Evolutionary conservation across 2,888 invertebrate genomes (phyloP), one percentile per base, ranked within the genome.

Genomic region (Spodoptera littoralis): DNA sequence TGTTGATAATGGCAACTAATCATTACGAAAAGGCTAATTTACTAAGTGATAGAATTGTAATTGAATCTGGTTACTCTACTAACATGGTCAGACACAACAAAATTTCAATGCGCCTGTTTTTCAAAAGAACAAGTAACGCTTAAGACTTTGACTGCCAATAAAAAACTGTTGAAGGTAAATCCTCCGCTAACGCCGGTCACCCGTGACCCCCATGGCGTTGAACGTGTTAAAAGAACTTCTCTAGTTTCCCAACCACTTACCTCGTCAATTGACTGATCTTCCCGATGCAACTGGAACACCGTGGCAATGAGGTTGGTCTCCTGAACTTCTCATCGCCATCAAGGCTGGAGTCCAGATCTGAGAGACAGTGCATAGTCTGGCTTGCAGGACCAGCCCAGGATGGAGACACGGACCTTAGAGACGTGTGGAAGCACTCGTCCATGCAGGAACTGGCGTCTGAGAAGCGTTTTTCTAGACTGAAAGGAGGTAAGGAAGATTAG

Each of bases 271-370:
- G 91, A 69, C 97, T 97, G 69, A 97, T 95, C 90, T 97, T 97
- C 75, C 97, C 97, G 82, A 97, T 97, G 83, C 97, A 97, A 84
- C 97, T 97, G 79, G 97, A 96, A 86, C 97, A 97, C 65, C 96
- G 87, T 5, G 96, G 96, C 76, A 96, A 79, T 1, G 92, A 92
- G 3, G 91, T 90, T 0, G 91, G 95, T 73, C 92, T 88, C 60
- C 90, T 84, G 84, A 85, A 93, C 84, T 85, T 95, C 79, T 90
- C 95, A 79, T 88, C 95, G 84, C 87, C 86, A 65, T 93, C 93
- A 64, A 91, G 60, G 70, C 91, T 91, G 54, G 88, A 77, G 83
- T 94, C 94, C 75, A 93, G 83, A 80, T 94, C 94, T 0, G 93
- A 92, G 8, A 93, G 85, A 65, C 94, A 94, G 84, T 93, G 93